Base-by-base conservation (phyloP, 1,140 invertebrate species). In the Calosoma granatense region DNA sequence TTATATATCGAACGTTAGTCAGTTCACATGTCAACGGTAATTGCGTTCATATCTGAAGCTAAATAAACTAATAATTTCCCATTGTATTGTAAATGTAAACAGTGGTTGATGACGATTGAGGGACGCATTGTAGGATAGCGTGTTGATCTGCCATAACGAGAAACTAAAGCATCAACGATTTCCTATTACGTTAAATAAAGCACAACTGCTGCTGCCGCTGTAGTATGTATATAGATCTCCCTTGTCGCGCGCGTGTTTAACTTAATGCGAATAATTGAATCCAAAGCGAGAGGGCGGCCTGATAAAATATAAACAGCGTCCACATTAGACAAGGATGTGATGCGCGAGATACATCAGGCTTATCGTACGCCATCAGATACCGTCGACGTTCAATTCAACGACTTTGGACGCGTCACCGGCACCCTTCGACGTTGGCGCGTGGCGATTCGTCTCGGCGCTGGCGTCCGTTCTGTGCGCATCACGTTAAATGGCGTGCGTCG, bases 401-500 rank as follows among this genome's bases (percentile, higher is more conserved):
- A 36, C 26, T 36, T 36, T 9, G 26, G 26, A 36, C 26, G 26
- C 26, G 6, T n/a, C 26, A 6, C 26, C n/a, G n/a, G 6, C n/a
- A 36, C 26, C n/a, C 6, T 9, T 47, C n/a, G n/a, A 47, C 6
- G 4, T 9, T 17, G 41, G 17, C 41, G 41, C 41, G 41, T 47
- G 41, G 41, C 41, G 17, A 47, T 47, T 47, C 41, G 41, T 47
- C 41, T 9, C 15, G 41, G 41, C 17, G 41, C 41, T 17, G 15
- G 41, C 41, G 9, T 9, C 17, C 15, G 15, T 47, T 3, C 26
- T 4, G 14, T 30, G n/a, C 26, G 14, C 26, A 30, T 30, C 41
- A 47, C 17, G 41, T 17, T 47, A 47, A 47, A 47, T 47, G 41
- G 41, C 17, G 9, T 47, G 41, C 41, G 41, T 47, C 41, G 41